Base-by-base conservation (phyloP, 2,797 vertebrate genomes). In the Zalophus californianus region DNA sequence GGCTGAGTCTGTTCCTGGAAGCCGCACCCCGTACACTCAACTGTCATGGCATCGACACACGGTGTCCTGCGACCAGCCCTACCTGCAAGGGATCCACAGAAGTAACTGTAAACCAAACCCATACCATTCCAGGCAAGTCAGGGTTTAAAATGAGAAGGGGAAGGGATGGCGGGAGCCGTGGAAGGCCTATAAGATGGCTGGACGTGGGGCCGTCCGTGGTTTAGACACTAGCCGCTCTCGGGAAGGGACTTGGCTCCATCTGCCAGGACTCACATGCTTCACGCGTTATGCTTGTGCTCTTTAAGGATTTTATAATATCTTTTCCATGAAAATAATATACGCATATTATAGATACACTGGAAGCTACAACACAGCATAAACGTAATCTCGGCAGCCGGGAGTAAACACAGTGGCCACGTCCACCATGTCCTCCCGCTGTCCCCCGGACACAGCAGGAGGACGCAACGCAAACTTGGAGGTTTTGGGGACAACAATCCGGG, bases 241-340 rank as follows among this genome's bases (percentile, higher is more conserved):
- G 52, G 66, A 20, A 21, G 50, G 5, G 25, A 32, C 44, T 32
- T 1, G 16, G 25, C 15, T 2, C 35, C 12, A 1, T 20, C 85
- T 1, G 4, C 50, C 7, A 13, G n/a, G n/a, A 56, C 11, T 72
- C 13, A 7, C 16, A 1, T 1, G 4, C 12, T 3, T 38, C 7
- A 20, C 9, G 0, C 25, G 0, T 25, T 6, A 13, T 0, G 25
- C 73, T 27, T 29, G n/a, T 29, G 44, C 50, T 29, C 73, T n/a
- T 78, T 20, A 52, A 32, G 44, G 23, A 66, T 14, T 64, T 52
- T 14, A 4, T 6, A 10, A 48, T 2, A 2, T 5, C 14, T 38
- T 38, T 38, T 14, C 32, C 10, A 41, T 15, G 44, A 66, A 54
- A 66, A 54, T 54, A 38, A 16, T 7, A 27, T 5, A 20, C 3